Evolutionary conservation across 53 echinoderm and acorn worm species (phyloP).

Genomic region (Echinarachnius parma): DNA sequence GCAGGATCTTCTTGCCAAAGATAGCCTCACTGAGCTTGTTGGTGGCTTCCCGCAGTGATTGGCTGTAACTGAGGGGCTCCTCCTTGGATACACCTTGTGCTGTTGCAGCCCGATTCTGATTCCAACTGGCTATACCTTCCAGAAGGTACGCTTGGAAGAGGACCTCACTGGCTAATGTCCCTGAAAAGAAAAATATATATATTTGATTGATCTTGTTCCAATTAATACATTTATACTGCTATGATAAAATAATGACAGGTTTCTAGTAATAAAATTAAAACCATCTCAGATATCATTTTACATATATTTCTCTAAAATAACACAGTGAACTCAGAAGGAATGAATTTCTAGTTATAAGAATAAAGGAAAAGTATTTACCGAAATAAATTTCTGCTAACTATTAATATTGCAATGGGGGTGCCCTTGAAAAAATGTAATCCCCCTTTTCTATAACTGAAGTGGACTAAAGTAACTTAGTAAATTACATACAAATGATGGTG

Average conservation of each 20-base stretch:
- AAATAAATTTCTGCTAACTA: too few relatives aligned
- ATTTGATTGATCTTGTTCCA: too few relatives aligned
- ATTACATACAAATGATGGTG: neutral
- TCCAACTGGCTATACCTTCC: constrained; percentile 67
- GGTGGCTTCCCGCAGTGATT: constrained; percentile 9
- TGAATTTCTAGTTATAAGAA: too few relatives aligned
- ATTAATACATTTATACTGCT: too few relatives aligned
- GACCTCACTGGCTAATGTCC: constrained; percentile 52
- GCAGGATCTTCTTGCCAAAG: constrained; percentile 38
- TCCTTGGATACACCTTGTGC: constrained; percentile 1
- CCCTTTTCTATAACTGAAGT: too few relatives aligned
- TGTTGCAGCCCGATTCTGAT: constrained; percentile 13
- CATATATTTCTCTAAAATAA: too few relatives aligned
- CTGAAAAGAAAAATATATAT: too few relatives aligned
- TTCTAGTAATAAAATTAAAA: constrained; percentile 10
- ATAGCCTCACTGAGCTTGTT: constrained; percentile 7
- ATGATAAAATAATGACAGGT: constrained; percentile 10
- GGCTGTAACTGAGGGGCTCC: constrained; percentile 28
- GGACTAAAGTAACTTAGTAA: neutral
- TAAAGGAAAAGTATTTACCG: too few relatives aligned
- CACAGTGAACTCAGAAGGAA: too few relatives aligned
- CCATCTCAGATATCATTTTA: constrained; percentile 7
- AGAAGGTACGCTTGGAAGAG: constrained; percentile 68
- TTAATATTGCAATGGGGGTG: too few relatives aligned
- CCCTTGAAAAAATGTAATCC: too few relatives aligned